These are phyloP conservation scores for Notocelia uddmanniana DNA, from an alignment of 2,888 invertebrate species.

Conservation along the genomic window DNA sequence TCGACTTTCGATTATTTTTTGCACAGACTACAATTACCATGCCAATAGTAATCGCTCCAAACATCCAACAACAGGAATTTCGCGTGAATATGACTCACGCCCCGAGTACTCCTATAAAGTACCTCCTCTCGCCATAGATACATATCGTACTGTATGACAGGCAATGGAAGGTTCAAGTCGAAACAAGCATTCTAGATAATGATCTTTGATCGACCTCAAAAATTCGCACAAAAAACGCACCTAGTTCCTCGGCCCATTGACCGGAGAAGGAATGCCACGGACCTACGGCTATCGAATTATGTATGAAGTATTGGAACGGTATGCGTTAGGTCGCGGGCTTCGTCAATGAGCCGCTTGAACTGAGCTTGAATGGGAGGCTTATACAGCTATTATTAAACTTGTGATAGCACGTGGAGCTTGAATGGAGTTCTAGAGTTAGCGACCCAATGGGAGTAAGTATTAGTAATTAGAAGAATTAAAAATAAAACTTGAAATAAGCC, in stretches of 20 bases:
- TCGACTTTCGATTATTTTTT: slow-evolving; percentile 12
- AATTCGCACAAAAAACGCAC: slow-evolving; percentile 40
- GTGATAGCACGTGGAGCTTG: slow-evolving; percentile 5
- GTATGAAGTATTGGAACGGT: slow-evolving; percentile 29
- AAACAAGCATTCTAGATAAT: background rate
- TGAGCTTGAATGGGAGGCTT: slow-evolving; percentile 37
- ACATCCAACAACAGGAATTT: background rate
- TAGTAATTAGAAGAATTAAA: background rate
- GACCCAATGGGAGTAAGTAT: background rate
- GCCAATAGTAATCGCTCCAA: background rate
- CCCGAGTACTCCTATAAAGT: background rate
- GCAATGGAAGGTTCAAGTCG: background rate
- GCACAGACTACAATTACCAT: background rate
- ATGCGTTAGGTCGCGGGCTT: slow-evolving; percentile 41
- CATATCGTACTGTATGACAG: background rate
- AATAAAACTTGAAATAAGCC: background rate
- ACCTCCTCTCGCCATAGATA: background rate
- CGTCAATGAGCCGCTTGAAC: slow-evolving; percentile 30
- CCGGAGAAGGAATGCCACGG: slow-evolving; percentile 49
- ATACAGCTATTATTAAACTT: slow-evolving; percentile 39
- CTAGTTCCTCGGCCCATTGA: slow-evolving; percentile 49
- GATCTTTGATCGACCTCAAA: slow-evolving; percentile 27
- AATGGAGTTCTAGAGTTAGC: too few species aligned
- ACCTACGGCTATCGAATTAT: slow-evolving; percentile 43
- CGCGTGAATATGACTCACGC: background rate